Evolutionary conservation across 2,797 vertebrate species (phyloP), one percentile per base, ranked within the genome.

Genomic region (Rhinatrema bivittatum): DNA sequence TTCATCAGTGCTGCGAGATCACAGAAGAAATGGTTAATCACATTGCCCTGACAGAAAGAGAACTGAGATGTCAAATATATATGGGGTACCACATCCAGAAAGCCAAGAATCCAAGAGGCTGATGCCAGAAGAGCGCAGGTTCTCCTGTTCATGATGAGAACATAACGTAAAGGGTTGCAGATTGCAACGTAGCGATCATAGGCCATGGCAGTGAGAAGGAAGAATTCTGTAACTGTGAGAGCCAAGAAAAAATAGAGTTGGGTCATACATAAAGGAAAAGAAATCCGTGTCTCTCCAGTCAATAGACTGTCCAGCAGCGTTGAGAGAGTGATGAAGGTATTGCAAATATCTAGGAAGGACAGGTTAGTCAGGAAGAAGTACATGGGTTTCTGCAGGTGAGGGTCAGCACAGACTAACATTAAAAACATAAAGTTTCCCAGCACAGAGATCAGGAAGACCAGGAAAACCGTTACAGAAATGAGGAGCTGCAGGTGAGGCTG

Each of bases 221-320:
- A 52, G 41, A 54, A 62, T 34, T 60, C 28, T 0, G 34, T 45
- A 20, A 47, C 57, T 3, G 36, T 47, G 16, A 56, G 12, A 9
- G 64, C 42, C 52, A 62, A 57, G 7, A 47, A 60, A 31, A 64
- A 17, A 24, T 48, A 54, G 25, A 54, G 37, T 10, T 64, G 53
- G 4, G 23, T 12, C 7, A 61, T 39, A 17, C 49, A 61, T 8
- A n/a, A 32, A 11, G 21, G 10, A 27, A 61, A 61, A 12, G 55
- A 58, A 45, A 65, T 58, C 10, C 17, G 24, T 8, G 25, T 38
- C 9, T 45, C 38, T 2, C 50, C 36, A 3, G 21, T 42, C 10
- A 59, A 3, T 7, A 50, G 25, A 16, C 38, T 11, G 4, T 12
- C 20, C 10, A 67, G 24, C 32, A 60, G 51, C 14, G 29, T 46